These are phyloP conservation scores for Alethe castanea DNA, from an alignment of 2,113 vertebrate genomes.

Conservation along the genomic window DNA sequence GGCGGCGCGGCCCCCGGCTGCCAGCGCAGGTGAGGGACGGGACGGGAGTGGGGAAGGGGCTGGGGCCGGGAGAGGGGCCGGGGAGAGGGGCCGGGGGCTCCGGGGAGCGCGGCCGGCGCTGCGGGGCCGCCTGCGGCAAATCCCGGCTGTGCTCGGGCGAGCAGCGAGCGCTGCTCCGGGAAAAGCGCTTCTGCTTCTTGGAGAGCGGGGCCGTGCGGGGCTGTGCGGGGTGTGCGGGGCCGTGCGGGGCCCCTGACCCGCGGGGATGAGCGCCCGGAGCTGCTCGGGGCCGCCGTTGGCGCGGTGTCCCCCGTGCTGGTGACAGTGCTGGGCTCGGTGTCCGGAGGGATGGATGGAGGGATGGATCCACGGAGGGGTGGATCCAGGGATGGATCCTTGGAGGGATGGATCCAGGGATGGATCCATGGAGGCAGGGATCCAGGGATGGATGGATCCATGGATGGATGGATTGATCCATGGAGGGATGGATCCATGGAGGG, in stretches of 20 bases:
- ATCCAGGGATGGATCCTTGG: too few species aligned
- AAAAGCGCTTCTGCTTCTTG: too few species aligned
- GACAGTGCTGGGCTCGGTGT: neutral
- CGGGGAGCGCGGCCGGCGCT: neutral
- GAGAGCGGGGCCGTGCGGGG: rapidly evolving
- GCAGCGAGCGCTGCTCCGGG: neutral
- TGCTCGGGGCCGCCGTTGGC: neutral
- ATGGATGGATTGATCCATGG: neutral
- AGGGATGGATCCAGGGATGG: neutral
- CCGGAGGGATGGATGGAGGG: neutral
- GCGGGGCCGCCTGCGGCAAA: neutral
- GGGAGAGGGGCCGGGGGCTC: neutral
- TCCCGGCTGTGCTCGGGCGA: neutral
- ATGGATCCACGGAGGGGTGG: neutral
- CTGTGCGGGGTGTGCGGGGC: rapidly evolving
- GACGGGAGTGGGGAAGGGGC: too few species aligned
- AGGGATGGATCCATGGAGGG: neutral
- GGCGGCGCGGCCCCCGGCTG: neutral
- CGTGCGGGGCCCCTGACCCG: rapidly evolving
- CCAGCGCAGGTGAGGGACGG: too few species aligned
- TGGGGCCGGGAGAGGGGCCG: too few species aligned
- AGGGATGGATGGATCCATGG: neutral
- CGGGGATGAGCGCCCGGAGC: rapidly evolving
- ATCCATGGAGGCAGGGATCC: too few species aligned
- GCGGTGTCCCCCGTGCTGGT: neutral